Percentiles rank a stretch among this genome's conserved stretches.
Conservation (phyloP, 2,888 invertebrate species). For the Isoperla grammatica region DNA sequence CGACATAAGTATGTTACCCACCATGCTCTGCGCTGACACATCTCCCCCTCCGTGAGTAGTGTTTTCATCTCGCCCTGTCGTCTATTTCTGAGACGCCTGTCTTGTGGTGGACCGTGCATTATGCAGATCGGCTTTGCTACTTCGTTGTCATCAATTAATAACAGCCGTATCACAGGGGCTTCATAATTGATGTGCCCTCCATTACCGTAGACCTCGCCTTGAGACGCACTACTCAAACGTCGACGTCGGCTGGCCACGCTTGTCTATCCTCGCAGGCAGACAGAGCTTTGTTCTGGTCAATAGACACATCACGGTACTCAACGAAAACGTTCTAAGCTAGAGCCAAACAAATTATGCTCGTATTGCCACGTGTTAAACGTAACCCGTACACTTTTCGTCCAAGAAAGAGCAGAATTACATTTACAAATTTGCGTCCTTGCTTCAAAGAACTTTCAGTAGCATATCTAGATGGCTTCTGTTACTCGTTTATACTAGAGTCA, state of each 20-base stretch:
- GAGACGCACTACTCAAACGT: background rate
- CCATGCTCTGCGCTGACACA: too few species aligned
- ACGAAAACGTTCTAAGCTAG: too few species aligned
- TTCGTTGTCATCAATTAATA: conserved; percentile 47
- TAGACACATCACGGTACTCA: background rate
- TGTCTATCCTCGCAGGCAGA: background rate
- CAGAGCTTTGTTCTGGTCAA: background rate
- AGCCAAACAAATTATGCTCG: too few species aligned
- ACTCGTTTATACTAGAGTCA: too few species aligned
- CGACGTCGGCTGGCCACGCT: background rate
- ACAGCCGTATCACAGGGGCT: conserved; percentile 46
- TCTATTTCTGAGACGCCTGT: conserved; percentile 1
- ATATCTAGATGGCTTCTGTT: too few species aligned
- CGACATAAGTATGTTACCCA: too few species aligned
- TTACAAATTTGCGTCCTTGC: too few species aligned
- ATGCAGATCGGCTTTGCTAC: conserved; percentile 41
- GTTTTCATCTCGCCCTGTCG: background rate
- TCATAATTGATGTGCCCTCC: conserved; percentile 45
- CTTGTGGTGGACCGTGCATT: conserved; percentile 39
- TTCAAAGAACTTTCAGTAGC: too few species aligned
- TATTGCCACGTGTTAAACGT: too few species aligned
- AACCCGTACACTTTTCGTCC: too few species aligned
- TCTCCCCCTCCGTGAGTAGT: background rate
- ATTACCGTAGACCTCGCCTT: conserved; percentile 36
- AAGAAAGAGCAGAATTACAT: too few species aligned